phyloP scores from a whole-genome alignment of 2,888 invertebrate species.

The Chaitophorus viminalis region DNA sequence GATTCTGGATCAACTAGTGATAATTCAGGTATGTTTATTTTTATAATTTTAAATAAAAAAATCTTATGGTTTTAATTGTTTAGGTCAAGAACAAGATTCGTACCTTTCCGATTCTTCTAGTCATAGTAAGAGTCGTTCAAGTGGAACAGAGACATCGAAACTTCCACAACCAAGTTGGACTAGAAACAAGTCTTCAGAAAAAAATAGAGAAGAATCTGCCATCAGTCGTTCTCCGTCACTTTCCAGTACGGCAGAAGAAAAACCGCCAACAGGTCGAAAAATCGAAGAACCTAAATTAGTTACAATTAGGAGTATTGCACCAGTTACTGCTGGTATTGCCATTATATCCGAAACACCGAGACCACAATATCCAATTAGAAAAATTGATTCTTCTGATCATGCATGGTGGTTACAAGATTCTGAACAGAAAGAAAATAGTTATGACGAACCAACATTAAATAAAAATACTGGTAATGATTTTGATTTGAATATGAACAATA shows the following conservation, averaged over 20 bases:
- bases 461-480: not conserved
- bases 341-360: slow-evolving; percentile 33
- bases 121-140: slow-evolving; percentile 39
- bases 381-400: slow-evolving; percentile 75
- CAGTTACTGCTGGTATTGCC: slow-evolving; percentile 57
- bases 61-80: not conserved
- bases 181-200: slow-evolving; percentile 32
- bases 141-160: slow-evolving; percentile 34
- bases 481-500: slow-evolving; percentile 24
- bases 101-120: slow-evolving; percentile 33
- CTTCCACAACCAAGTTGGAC: slow-evolving; percentile 49
- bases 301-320: slow-evolving; percentile 63
- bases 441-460: not conserved
- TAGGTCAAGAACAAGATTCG: slow-evolving; percentile 57
- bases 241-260: slow-evolving; percentile 53
- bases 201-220: slow-evolving; percentile 42
- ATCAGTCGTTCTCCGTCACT: slow-evolving; percentile 47
- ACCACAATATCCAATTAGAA: slow-evolving; percentile 62
- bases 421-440: slow-evolving; percentile 10
- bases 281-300: slow-evolving; percentile 64
- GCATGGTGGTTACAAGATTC: slow-evolving; percentile 70
- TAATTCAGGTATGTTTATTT: slow-evolving; percentile 47
- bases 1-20: slow-evolving; percentile 51
- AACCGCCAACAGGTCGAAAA: slow-evolving; percentile 51
- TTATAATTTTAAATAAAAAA: not conserved